Evolutionary conservation across 1,140 invertebrate genomes (phyloP), one percentile per base, ranked within the genome.

Genomic region (Euura lappo): DNA sequence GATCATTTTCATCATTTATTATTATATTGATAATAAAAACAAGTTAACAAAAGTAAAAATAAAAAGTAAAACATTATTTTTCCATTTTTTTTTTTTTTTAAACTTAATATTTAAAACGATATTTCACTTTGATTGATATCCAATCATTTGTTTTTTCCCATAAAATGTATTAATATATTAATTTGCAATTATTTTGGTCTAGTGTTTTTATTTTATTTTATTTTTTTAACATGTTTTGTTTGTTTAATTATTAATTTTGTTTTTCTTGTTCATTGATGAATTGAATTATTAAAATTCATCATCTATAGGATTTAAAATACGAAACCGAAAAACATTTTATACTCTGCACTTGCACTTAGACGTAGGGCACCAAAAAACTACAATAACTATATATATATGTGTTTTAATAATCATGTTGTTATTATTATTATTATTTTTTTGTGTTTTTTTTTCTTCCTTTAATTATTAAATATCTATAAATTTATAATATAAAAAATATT

Each of bases 401-500:
- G 28, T 28, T 28, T 28, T 28, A 28, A 28, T 28, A 28, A 28
- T 71, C 47, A n/a, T 51, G 47, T 69, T 74, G 70, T 74, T 10
- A 60, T 72, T 76, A 44, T 74, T 73, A 46, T 72, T 45, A 68
- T 11, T 66, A 60, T 70, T 72, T 64, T 69, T 66, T 72, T 65
- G 51, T 71, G 44, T 65, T 42, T 44, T 72, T 46, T 43, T 72
- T 4, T 6, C 13, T 51, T 71, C 68, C 6, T 44, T 68, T 67
- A 4, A 43, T 42, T 69, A 67, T 79, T 77, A 79, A 75, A 82
- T 82, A 81, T 81, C 72, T 80, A 78, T 79, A 80, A 83, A 81
- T 80, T 80, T 75, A 82, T 78, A 81, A 79, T 83, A 82, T 83
- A 83, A 83, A 83, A 82, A 83, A 83, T 79, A 79, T 80, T 77